These are phyloP conservation scores for Hypanus sabinus DNA, from an alignment of 2,113 vertebrate species.

Conservation along the genomic window DNA sequence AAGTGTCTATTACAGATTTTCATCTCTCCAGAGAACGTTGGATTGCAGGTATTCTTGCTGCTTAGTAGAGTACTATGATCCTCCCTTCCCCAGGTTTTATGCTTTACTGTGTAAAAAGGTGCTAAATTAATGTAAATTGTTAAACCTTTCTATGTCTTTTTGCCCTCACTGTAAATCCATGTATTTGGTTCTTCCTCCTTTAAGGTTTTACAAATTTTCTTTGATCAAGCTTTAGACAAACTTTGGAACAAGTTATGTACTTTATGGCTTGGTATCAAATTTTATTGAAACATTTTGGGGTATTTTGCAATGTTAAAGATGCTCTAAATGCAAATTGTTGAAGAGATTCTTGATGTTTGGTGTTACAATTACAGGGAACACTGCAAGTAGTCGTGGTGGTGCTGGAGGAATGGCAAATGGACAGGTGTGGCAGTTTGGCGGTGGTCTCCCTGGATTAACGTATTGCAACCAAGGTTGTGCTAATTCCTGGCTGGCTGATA, in stretches of 20 bases:
- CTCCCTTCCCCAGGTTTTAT: background rate
- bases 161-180: background rate
- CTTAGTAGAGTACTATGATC: too few relatives aligned
- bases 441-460: constrained; percentile 69
- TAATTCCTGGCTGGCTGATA: constrained; percentile 95
- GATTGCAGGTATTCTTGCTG: too few relatives aligned
- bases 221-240: background rate
- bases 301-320: background rate
- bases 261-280: background rate
- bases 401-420: constrained; percentile 60
- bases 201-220: background rate
- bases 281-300: background rate
- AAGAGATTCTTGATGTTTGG: background rate
- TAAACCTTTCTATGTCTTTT: background rate
- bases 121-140: background rate
- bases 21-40: too few relatives aligned
- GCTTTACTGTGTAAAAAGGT: background rate
- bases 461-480: constrained; percentile 96
- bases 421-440: constrained; percentile 79
- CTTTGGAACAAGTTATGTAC: too few relatives aligned
- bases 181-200: background rate
- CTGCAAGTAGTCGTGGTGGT: constrained; percentile 58
- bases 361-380: constrained; percentile 56
- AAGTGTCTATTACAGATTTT: too few relatives aligned
- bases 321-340: background rate